Base-by-base conservation (phyloP, 2,113 vertebrate species). In the Gobio gobio region DNA sequence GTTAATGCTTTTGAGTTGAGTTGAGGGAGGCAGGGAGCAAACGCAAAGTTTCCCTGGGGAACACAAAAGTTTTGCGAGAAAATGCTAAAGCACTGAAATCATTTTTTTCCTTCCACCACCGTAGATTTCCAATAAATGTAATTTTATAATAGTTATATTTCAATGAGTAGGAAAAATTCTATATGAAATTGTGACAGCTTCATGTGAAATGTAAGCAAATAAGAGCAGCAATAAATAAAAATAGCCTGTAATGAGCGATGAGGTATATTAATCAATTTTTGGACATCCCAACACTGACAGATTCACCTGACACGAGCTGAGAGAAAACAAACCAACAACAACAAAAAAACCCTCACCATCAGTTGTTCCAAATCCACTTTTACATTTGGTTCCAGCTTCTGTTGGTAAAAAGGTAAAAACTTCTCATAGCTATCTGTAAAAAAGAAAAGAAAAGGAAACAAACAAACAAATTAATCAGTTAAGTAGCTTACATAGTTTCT, bases 391-490 rank as follows among this genome's bases (percentile, higher is more conserved):
- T 90, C 91, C 72, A 97, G 86, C 0, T 91, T 87, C 76, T 91
- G 1, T 66, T 18, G 16, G 90, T 98, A 99, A 91, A 97, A 95
- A 73, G 95, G 94, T 18, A 54, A 80, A 87, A 97, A 98, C 24
- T 0, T 61, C 45, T 90, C 16, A 87, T 94, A 93, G 87, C 95
- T 93, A 86, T 95, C 98, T 99, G 90, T 80, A 89, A 75, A 86
- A 0, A 78, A 84, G 0, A 75, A 83, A 78, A 49, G 1, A 86
- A 63, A 47, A 78, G 40, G 45, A 76, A 12, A 58, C 10, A 68
- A 26, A 7, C 2, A 51, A 73, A 58, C 14, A 12, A 10, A 51
- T 8, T 43, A 3, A 22, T 63, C 43, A 87, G 63, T 66, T 83
- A 66, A 72, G 6, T 0, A 84, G 72, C 24, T 73, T 63, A 63